These are phyloP conservation scores for Hypotaenidia philippensis DNA, from an alignment of 2,797 vertebrate species.

Conservation along the genomic window DNA sequence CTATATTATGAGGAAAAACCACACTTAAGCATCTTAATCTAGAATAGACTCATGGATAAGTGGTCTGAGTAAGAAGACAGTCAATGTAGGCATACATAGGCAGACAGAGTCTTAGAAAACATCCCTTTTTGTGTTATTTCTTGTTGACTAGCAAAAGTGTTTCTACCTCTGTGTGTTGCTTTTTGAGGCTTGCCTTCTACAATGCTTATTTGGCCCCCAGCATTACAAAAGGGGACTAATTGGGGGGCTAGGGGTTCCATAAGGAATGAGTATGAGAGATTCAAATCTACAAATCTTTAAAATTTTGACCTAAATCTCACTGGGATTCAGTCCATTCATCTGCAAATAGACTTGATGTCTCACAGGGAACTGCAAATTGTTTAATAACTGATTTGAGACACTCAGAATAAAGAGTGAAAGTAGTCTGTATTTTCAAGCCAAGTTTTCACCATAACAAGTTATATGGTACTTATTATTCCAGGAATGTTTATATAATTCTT, in stretches of 20 bases:
- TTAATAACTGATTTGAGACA: constrained; percentile 38
- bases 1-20: neutral
- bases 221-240: neutral
- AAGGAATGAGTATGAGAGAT: neutral
- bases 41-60: neutral
- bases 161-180: neutral
- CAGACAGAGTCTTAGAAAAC: neutral
- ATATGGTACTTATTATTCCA: neutral
- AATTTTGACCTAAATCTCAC: neutral
- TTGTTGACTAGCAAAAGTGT: neutral
- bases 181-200: neutral
- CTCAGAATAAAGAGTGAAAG: constrained; percentile 18
- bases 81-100: neutral
- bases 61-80: neutral
- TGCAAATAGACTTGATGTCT: constrained; percentile 3
- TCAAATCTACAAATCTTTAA: neutral
- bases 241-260: neutral
- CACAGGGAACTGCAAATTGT: neutral
- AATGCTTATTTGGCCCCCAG: neutral
- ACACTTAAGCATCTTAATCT: neutral
- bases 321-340: neutral
- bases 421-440: neutral
- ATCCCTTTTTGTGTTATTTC: neutral
- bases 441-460: neutral
- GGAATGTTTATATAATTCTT: neutral